These are phyloP conservation scores for Poecile montanus DNA, from an alignment of 2,797 vertebrate species.

Conservation along the genomic window DNA sequence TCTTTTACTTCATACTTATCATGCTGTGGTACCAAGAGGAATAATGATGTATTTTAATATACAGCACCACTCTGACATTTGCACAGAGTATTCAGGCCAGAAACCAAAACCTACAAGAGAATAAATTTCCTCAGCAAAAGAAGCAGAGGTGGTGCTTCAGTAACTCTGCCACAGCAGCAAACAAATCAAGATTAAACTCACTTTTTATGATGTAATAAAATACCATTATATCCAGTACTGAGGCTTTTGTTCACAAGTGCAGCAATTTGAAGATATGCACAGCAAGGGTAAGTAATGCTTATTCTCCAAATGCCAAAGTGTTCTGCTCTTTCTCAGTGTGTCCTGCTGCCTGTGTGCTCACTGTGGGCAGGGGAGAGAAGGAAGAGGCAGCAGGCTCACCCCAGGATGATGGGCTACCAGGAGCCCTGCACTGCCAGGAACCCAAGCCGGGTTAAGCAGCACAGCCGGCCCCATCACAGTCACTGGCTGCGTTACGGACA, in stretches of 20 bases:
- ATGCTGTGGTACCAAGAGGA: background rate
- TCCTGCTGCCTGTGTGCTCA: background rate
- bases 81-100: background rate
- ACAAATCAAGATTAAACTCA: background rate
- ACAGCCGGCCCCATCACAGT: background rate
- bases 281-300: background rate
- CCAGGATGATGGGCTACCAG: fast-evolving
- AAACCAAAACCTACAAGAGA: background rate
- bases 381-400: background rate
- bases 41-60: conserved; percentile 5
- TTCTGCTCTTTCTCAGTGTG: background rate
- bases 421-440: background rate
- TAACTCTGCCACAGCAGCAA: background rate
- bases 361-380: background rate
- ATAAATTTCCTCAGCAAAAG: background rate
- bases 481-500: fast-evolving
- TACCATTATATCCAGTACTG: background rate
- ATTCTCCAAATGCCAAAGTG: background rate
- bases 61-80: background rate
- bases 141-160: background rate
- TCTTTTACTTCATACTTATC: conserved; percentile 46
- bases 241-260: background rate
- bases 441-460: fast-evolving
- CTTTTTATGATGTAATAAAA: background rate
- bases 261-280: background rate